A percentile compares a stretch with the other conserved stretches of the same genome.
Conservation (phyloP, 2,113 vertebrate genomes). For the Myrmecobius fasciatus region DNA sequence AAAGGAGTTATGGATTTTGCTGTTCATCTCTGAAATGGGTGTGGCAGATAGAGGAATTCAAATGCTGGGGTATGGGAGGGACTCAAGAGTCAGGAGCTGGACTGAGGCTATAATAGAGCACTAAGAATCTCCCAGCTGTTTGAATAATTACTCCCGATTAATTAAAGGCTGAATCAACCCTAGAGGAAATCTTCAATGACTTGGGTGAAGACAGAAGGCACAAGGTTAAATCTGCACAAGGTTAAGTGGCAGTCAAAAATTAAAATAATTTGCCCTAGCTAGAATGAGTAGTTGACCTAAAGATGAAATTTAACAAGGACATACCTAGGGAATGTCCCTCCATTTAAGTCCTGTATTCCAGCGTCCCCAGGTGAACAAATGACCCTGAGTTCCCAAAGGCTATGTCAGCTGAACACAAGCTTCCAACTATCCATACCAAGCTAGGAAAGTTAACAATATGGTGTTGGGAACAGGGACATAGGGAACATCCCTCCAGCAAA, state of each 20-base stretch:
- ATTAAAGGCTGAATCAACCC: neutral
- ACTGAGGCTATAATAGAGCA: neutral
- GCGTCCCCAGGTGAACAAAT: no score
- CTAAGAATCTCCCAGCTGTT: neutral
- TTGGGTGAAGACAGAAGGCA: neutral
- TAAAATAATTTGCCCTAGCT: neutral
- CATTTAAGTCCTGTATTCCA: no score
- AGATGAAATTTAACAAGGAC: neutral
- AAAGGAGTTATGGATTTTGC: neutral
- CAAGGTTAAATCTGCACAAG: neutral
- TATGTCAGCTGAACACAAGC: no score
- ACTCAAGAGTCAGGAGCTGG: neutral
- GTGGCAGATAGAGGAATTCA: neutral
- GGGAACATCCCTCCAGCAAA: no score
- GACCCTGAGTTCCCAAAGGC: no score
- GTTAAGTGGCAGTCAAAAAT: neutral
- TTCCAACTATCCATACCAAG: no score
- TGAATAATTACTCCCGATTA: neutral
- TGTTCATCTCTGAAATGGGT: neutral
- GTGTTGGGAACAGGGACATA: neutral
- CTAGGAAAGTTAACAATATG: neutral
- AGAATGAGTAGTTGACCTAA: neutral
- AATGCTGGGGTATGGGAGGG: neutral
- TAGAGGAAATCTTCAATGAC: neutral
- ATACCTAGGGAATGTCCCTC: neutral